Conservation (phyloP, 2,888 invertebrate species). For the Pristionchus entomophagus region DNA sequence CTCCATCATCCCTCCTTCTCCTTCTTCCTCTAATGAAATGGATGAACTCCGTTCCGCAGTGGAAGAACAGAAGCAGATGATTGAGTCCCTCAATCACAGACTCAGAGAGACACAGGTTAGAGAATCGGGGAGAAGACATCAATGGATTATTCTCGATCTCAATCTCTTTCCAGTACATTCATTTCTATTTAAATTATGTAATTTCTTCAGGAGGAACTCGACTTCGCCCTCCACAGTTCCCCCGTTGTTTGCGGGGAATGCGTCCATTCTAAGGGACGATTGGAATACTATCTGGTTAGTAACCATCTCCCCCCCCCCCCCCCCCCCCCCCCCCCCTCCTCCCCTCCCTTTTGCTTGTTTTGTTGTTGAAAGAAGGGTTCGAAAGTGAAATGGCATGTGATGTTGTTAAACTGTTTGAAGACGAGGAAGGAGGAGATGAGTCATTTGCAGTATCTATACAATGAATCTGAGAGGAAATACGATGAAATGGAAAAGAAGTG, state of each 20-base stretch:
- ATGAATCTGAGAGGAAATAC: neutral
- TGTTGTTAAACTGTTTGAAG: too few species aligned
- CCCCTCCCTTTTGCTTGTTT: too few species aligned
- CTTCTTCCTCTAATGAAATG: neutral
- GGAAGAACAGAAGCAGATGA: neutral
- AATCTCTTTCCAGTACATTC: neutral
- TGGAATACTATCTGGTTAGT: neutral
- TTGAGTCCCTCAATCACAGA: neutral
- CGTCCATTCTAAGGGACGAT: neutral
- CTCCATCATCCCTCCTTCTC: neutral
- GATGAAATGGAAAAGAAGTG: slow-evolving; percentile 3
- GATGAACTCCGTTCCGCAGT: neutral
- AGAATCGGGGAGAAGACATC: neutral
- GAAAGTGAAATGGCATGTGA: slow-evolving; percentile 20
- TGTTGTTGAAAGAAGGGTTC: slow-evolving; percentile 1
- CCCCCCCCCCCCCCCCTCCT: too few species aligned
- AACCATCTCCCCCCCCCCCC: too few species aligned
- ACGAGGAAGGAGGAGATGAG: neutral
- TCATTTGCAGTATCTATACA: slow-evolving; percentile 7
- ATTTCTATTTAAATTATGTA: too few species aligned
- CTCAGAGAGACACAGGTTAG: neutral
- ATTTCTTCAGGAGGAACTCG: too few species aligned
- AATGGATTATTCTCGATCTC: neutral
- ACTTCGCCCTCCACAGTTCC: too few species aligned
- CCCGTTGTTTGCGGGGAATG: neutral